phyloP scores from a whole-genome alignment of 2,888 invertebrate genomes.

The Cantharis lateralis region DNA sequence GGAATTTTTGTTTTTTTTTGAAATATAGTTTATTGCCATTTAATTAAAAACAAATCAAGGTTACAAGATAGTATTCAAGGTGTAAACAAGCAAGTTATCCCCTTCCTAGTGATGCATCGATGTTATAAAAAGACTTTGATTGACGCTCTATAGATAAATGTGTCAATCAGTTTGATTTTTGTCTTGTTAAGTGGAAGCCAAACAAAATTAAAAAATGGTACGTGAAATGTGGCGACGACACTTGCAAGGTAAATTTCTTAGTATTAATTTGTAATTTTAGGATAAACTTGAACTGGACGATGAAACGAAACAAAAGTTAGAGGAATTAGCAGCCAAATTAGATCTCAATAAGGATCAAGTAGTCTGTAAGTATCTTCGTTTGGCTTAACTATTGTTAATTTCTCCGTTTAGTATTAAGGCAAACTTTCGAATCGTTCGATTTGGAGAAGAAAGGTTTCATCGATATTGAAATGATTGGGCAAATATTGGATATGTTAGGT shows the following conservation, averaged over 20 bases:
- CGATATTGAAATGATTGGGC: slow-evolving; percentile 80
- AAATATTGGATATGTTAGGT: slow-evolving; percentile 88
- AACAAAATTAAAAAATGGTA: not conserved
- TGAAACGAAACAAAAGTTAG: slow-evolving; percentile 20
- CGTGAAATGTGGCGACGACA: not conserved
- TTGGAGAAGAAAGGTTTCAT: slow-evolving; percentile 84
- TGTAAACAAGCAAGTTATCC: slow-evolving; percentile 14
- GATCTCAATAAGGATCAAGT: slow-evolving; percentile 48
- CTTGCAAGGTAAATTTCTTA: not conserved
- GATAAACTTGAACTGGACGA: slow-evolving; percentile 10
- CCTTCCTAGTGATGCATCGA: slow-evolving; percentile 24
- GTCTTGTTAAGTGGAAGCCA: not conserved
- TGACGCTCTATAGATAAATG: slow-evolving; percentile 15
- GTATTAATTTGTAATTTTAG: not conserved
- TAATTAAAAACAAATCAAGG: slow-evolving; percentile 2
- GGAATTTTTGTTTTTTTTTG: too few species aligned
- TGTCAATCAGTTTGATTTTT: slow-evolving; percentile 22
- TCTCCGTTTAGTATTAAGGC: slow-evolving; percentile 72
- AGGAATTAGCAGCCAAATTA: slow-evolving; percentile 15
- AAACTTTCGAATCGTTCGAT: slow-evolving; percentile 92
- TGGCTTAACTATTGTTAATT: not conserved
- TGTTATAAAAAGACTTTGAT: slow-evolving; percentile 30
- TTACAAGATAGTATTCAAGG: slow-evolving; percentile 14
- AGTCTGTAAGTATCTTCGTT: slow-evolving; percentile 46
- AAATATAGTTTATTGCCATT: not conserved